These are phyloP conservation scores for Eupithecia centaureata DNA, from an alignment of 2,888 invertebrate genomes.

Conservation along the genomic window DNA sequence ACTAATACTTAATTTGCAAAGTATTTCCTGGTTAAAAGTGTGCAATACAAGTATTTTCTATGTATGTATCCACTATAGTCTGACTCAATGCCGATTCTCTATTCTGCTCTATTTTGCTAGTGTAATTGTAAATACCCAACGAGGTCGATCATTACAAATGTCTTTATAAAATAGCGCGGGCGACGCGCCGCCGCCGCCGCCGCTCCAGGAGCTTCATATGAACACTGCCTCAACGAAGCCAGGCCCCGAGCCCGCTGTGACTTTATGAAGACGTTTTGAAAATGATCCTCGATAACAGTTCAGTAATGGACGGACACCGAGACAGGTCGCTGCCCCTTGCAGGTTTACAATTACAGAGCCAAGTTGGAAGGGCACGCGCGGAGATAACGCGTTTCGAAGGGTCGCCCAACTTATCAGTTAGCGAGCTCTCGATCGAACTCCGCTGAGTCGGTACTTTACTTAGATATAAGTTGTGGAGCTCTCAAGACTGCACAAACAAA, in stretches of 20 bases:
- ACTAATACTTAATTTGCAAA: too few relatives aligned
- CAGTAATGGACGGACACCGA: conserved; percentile 55
- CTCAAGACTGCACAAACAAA: conserved; percentile 52
- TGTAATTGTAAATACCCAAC: too few relatives aligned
- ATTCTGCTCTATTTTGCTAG: too few relatives aligned
- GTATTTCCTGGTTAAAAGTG: too few relatives aligned
- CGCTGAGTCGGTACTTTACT: conserved; percentile 49
- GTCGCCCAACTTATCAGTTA: conserved; percentile 45
- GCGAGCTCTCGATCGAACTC: conserved; percentile 56
- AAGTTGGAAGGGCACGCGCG: conserved; percentile 31
- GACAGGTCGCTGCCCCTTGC: conserved; percentile 44
- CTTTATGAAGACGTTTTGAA: conserved; percentile 73
- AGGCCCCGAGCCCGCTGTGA: conserved; percentile 70
- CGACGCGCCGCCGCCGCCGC: too few relatives aligned
- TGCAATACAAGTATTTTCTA: too few relatives aligned
- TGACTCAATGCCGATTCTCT: too few relatives aligned
- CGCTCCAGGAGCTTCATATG: conserved; percentile 76
- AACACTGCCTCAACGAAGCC: conserved; percentile 76
- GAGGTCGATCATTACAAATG: too few relatives aligned
- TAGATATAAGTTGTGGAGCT: conserved; percentile 55
- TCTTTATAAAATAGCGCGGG: too few relatives aligned
- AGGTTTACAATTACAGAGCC: conserved; percentile 38
- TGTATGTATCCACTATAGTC: too few relatives aligned
- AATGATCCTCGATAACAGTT: conserved; percentile 58
- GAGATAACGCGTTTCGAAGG: conserved; percentile 32